phyloP scores from a whole-genome alignment of 2,888 invertebrate species.

The Notodonta dromedarius region DNA sequence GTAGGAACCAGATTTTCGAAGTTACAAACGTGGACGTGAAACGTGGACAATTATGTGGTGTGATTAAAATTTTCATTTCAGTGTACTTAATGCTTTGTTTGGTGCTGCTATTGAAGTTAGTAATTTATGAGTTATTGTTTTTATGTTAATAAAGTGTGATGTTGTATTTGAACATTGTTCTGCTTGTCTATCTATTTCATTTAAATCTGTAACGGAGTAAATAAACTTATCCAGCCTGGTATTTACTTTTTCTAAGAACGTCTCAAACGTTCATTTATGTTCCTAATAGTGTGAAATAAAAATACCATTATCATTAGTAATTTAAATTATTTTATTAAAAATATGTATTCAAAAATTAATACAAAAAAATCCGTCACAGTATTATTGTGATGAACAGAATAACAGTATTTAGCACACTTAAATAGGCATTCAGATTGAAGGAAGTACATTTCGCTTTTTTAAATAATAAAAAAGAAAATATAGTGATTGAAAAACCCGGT shows the following conservation, averaged over 20 bases:
- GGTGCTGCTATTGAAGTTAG: slow-evolving; percentile 34
- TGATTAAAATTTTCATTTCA: slow-evolving; percentile 64
- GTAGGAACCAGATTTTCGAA: slow-evolving; percentile 67
- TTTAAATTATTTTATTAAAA: slow-evolving; percentile 81
- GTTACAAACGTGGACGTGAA: slow-evolving; percentile 68
- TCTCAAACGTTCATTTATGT: neutral
- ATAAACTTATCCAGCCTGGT: no score
- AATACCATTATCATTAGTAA: slow-evolving; percentile 43
- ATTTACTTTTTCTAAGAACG: neutral
- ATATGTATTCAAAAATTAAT: slow-evolving; percentile 78
- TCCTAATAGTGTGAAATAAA: slow-evolving; percentile 7
- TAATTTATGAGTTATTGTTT: neutral
- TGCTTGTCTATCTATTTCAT: neutral
- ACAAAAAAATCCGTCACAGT: slow-evolving; percentile 67
- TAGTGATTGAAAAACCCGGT: slow-evolving; percentile 19
- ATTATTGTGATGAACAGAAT: slow-evolving; percentile 41
- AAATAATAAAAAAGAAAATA: slow-evolving; percentile 11
- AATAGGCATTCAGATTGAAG: slow-evolving; percentile 43
- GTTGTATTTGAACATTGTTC: neutral
- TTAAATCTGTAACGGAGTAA: no score
- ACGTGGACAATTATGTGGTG: slow-evolving; percentile 47
- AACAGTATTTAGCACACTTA: slow-evolving; percentile 47
- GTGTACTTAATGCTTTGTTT: slow-evolving; percentile 46
- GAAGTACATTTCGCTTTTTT: slow-evolving; percentile 14
- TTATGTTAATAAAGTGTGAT: neutral